Evolutionary conservation across 64 coral and sea anemone genomes (phyloP).

Genomic region (Montipora sp.): DNA sequence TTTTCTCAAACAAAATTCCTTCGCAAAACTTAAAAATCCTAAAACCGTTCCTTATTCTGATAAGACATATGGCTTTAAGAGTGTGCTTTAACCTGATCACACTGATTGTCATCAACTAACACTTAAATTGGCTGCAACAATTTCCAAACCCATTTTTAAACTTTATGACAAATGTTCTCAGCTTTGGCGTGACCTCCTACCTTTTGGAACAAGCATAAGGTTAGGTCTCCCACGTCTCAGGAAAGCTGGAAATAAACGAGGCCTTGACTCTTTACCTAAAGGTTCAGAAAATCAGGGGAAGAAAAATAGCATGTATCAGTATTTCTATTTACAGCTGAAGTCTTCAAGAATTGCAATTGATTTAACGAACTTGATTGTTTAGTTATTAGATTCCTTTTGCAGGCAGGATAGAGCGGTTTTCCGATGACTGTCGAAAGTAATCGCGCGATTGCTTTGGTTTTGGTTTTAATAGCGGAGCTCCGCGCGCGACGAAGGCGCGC

Average conservation of each 20-base stretch:
- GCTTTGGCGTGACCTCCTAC: not conserved
- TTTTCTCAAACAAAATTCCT: not conserved
- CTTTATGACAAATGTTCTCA: not conserved
- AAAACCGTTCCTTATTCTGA: not conserved
- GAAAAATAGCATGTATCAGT: too few species aligned
- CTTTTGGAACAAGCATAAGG: slow-evolving; percentile 85
- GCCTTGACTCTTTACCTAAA: slow-evolving; percentile 35
- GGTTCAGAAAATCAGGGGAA: not conserved
- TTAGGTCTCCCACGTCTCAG: slow-evolving; percentile 80
- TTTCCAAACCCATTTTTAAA: not conserved
- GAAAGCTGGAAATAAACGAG: slow-evolving; percentile 66
- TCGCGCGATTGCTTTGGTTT: too few species aligned
- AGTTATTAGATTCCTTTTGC: too few species aligned
- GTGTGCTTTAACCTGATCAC: not conserved
- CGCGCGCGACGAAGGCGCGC: too few species aligned
- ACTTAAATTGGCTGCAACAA: not conserved
- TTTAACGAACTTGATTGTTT: too few species aligned
- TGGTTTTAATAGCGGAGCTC: too few species aligned
- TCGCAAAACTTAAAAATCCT: not conserved
- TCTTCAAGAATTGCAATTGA: too few species aligned
- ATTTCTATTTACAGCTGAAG: too few species aligned
- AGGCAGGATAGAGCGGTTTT: too few species aligned
- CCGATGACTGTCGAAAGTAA: too few species aligned
- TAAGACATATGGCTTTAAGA: not conserved
- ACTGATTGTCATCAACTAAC: too few species aligned